Percentiles rank a stretch among this genome's conserved stretches.
Conservation (phyloP, 2,888 invertebrate genomes). For the Orgyia antiqua region DNA sequence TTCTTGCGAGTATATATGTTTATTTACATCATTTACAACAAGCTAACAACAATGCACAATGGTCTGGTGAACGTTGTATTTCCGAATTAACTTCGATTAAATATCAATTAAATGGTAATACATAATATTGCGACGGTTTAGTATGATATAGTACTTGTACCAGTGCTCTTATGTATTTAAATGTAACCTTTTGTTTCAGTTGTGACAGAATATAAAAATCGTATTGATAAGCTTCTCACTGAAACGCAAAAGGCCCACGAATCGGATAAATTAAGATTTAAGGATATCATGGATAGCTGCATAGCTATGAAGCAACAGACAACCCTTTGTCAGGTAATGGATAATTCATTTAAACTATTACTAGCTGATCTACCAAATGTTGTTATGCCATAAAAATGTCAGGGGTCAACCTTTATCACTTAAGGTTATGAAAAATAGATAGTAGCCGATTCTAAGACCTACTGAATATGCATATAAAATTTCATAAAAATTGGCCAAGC, state of each 20-base stretch:
- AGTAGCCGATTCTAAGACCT: too few relatives aligned
- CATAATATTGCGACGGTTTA: too few relatives aligned
- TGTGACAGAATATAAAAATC: conserved; percentile 60
- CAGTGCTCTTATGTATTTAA: too few relatives aligned
- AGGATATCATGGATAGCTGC: conserved; percentile 60
- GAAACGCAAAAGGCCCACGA: conserved; percentile 52
- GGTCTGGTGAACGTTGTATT: conserved; percentile 48
- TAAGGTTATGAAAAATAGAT: too few relatives aligned
- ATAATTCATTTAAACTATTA: too few relatives aligned
- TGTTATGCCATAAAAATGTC: too few relatives aligned
- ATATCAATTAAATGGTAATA: conserved; percentile 54
- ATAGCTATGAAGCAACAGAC: conserved; percentile 61
- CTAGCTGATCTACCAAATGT: too few relatives aligned
- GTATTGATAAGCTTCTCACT: conserved; percentile 53
- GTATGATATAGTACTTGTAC: too few relatives aligned
- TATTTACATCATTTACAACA: conserved; percentile 48
- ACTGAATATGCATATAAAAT: too few relatives aligned
- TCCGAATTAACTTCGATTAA: conserved; percentile 53
- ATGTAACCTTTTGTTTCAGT: conserved; percentile 35
- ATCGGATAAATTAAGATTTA: conserved; percentile 47
- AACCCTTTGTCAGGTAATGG: conserved; percentile 51
- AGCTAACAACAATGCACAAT: conserved; percentile 35
- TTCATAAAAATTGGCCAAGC: too few relatives aligned
- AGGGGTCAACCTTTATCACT: too few relatives aligned
- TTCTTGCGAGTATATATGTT: conserved; percentile 38